Evolutionary conservation across 2,888 invertebrate genomes (phyloP).

Genomic region (Tenthredo mesomela): DNA sequence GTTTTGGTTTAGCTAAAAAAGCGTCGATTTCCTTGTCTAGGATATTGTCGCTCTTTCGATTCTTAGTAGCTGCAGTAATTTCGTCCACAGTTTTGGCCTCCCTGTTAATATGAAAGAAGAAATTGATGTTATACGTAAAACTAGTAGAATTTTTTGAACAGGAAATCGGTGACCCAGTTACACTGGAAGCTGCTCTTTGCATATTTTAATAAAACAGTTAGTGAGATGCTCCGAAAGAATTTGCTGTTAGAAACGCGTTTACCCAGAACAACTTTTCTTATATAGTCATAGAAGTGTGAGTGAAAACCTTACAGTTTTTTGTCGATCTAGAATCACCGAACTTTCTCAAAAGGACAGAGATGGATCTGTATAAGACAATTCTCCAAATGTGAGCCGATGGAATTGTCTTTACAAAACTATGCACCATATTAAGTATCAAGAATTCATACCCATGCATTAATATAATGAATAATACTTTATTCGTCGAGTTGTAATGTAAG

Average conservation of each 20-base stretch:
- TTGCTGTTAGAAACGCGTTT: slow-evolving; percentile 7
- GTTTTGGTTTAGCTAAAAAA: slow-evolving; percentile 71
- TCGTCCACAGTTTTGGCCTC: background rate
- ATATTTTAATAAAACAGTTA: slow-evolving; percentile 23
- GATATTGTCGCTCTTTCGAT: slow-evolving; percentile 56
- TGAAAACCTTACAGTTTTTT: slow-evolving; percentile 13
- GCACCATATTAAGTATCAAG: too few relatives aligned
- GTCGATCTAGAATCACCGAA: background rate
- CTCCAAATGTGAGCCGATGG: background rate
- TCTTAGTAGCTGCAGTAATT: background rate
- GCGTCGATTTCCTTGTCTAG: slow-evolving; percentile 59
- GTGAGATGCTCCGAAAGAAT: background rate
- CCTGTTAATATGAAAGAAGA: background rate
- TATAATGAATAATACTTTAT: slow-evolving; percentile 30
- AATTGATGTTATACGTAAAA: background rate
- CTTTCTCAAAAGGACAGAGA: background rate
- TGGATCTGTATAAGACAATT: background rate
- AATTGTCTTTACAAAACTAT: background rate
- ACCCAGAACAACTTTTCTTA: slow-evolving; percentile 28
- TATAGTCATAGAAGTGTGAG: slow-evolving; percentile 13
- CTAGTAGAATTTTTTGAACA: background rate
- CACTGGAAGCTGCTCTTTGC: background rate
- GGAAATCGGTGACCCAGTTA: slow-evolving; percentile 20
- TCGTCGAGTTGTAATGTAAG: slow-evolving; percentile 27
- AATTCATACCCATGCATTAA: background rate